Evolutionary conservation across 2,797 vertebrate species (phyloP).

Genomic region (Pterois miles): DNA sequence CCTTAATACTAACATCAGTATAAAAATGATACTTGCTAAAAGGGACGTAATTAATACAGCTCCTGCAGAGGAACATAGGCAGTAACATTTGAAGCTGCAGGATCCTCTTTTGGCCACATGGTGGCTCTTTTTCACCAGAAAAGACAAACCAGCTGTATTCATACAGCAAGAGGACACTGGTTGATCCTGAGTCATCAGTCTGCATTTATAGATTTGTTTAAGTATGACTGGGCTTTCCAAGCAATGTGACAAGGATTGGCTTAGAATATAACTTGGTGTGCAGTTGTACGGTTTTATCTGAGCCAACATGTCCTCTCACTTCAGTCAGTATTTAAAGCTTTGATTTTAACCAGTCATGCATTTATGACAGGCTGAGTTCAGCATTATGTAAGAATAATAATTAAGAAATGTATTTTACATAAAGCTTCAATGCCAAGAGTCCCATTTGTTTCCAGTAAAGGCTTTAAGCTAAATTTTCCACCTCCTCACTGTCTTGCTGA

Average conservation of each 20-base stretch:
- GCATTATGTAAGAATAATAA: neutral
- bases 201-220: slow-evolving; percentile 10
- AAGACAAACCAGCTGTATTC: neutral
- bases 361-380: neutral
- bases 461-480: slow-evolving; percentile 11
- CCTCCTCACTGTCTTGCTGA: slow-evolving; percentile 15
- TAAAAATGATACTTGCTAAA: neutral
- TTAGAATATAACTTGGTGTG: slow-evolving; percentile 33
- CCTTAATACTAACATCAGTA: neutral
- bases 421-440: slow-evolving; percentile 26
- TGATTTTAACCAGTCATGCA: neutral
- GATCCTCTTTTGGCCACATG: slow-evolving; percentile 43
- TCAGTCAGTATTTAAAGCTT: neutral
- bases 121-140: slow-evolving; percentile 55
- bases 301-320: neutral
- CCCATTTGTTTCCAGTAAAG: slow-evolving; percentile 2
- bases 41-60: neutral
- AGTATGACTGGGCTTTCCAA: slow-evolving; percentile 25
- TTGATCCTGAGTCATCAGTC: slow-evolving; percentile 48
- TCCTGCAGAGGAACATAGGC: neutral
- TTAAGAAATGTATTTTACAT: slow-evolving; percentile 16
- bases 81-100: slow-evolving; percentile 20
- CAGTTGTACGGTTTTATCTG: neutral
- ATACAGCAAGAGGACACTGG: neutral
- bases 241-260: neutral